These are phyloP conservation scores for Eufriesea mexicana DNA, from an alignment of 1,140 invertebrate species.

Conservation along the genomic window DNA sequence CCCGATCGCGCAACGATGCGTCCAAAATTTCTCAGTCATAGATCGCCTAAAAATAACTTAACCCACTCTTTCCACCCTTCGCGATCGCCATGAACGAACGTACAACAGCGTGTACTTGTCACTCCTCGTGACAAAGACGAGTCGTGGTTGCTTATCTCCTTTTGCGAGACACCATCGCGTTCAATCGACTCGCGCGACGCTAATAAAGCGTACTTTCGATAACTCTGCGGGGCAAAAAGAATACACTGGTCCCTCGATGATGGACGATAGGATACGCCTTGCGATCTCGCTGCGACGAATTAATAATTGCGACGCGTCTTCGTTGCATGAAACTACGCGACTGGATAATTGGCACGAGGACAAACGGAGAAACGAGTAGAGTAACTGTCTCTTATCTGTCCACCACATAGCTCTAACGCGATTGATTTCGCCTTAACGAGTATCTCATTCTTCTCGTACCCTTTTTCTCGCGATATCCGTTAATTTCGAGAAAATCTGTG, in stretches of 20 bases:
- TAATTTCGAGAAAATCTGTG: too few relatives aligned
- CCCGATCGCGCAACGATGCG: background rate
- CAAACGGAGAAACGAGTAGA: background rate
- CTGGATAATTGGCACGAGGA: background rate
- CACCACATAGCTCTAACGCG: background rate
- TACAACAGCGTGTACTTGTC: background rate
- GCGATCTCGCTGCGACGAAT: background rate
- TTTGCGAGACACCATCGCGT: background rate
- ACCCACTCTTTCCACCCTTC: background rate
- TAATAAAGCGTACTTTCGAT: background rate
- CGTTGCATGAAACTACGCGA: background rate
- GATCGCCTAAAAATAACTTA: conserved; percentile 4
- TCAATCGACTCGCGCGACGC: background rate
- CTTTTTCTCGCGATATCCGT: too few relatives aligned
- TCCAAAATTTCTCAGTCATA: background rate
- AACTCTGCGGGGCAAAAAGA: background rate
- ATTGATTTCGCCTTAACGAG: background rate
- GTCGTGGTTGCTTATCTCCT: background rate
- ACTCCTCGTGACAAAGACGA: background rate
- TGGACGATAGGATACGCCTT: background rate
- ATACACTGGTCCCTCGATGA: too few relatives aligned
- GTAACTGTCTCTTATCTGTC: background rate
- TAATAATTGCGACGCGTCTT: conserved; percentile 1
- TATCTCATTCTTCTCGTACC: too few relatives aligned
- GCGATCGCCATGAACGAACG: background rate